Evolutionary conservation across 1,140 invertebrate genomes (phyloP).

Genomic region (Araneus ventricosus): DNA sequence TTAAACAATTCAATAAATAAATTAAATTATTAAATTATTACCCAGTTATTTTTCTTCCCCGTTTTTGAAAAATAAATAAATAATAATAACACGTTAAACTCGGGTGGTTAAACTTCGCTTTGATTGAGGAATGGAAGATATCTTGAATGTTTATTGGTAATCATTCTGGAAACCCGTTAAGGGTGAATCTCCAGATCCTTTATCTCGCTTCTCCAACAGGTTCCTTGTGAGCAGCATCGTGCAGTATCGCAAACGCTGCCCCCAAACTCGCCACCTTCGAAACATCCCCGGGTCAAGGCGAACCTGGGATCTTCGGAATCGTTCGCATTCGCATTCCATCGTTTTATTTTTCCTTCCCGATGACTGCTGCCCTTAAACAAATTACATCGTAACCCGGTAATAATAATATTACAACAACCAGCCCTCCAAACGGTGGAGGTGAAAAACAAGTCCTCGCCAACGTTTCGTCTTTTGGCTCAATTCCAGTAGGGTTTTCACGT

Average conservation of each 20-base stretch:
- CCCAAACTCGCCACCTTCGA: background rate
- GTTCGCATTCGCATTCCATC: background rate
- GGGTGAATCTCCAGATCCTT: background rate
- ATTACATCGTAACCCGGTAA: slow-evolving; percentile 25
- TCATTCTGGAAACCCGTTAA: background rate
- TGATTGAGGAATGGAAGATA: too few relatives aligned
- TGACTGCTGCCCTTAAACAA: background rate
- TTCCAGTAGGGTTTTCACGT: slow-evolving; percentile 1
- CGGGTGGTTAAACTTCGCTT: too few relatives aligned
- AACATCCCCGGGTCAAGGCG: background rate
- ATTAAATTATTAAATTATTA: too few relatives aligned
- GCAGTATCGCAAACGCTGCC: background rate
- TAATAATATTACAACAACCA: background rate
- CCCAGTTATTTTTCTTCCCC: too few relatives aligned
- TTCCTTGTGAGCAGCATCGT: background rate
- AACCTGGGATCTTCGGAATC: background rate
- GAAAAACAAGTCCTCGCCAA: background rate
- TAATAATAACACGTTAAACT: too few relatives aligned
- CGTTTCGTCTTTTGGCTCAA: background rate
- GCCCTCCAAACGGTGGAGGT: background rate
- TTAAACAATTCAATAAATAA: too few relatives aligned
- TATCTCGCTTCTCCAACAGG: too few relatives aligned
- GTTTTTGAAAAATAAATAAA: too few relatives aligned
- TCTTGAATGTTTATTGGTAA: too few relatives aligned
- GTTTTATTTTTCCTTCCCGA: background rate